Percentiles rank a stretch among this genome's conserved stretches.
phyloP scores from a whole-genome alignment of 2,888 invertebrate species.

The Lycocerus yunnanus region DNA sequence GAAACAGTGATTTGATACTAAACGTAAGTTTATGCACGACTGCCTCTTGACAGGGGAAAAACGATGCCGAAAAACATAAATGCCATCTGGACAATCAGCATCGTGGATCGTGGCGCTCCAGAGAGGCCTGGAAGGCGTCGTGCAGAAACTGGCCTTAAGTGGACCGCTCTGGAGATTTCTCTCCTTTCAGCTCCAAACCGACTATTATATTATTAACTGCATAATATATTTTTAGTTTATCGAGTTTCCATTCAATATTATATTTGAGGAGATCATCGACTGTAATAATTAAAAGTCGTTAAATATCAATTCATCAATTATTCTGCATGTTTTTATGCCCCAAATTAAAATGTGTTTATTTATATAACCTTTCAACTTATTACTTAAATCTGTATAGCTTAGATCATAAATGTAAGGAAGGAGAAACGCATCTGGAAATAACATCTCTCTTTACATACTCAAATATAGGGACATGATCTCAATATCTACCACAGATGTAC shows the following conservation, averaged over 20 bases:
- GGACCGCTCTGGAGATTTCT: neutral
- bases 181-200: no score
- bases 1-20: no score
- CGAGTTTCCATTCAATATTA: neutral
- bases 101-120: no score
- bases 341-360: neutral
- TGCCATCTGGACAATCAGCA: no score
- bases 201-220: neutral
- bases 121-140: no score
- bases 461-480: neutral
- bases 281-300: neutral
- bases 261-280: neutral
- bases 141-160: no score
- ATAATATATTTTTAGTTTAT: neutral
- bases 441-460: slow-evolving; percentile 17
- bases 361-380: neutral
- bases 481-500: neutral
- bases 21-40: no score
- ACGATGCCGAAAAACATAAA: no score
- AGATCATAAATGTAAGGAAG: slow-evolving; percentile 2
- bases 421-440: slow-evolving; percentile 27
- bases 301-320: neutral
- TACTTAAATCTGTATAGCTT: neutral
- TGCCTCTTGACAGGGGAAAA: no score
- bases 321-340: neutral